Evolutionary conservation across 2,888 invertebrate genomes (phyloP).

Genomic region (Hesperia comma): DNA sequence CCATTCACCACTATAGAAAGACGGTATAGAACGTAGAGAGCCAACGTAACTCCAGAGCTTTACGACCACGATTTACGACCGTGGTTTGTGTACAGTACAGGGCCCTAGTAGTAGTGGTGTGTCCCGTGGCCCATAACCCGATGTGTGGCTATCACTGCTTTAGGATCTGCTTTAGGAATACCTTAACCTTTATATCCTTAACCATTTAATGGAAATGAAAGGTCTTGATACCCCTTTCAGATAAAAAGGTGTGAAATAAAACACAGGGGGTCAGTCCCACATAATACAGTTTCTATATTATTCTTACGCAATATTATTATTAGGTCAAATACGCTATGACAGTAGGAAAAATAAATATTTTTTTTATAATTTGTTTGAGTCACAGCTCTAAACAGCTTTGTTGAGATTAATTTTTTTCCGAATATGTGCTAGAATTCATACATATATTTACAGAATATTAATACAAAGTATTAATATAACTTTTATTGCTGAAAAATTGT

Average conservation of each 20-base stretch:
- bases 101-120: too few relatives aligned
- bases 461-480: neutral
- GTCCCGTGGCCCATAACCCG: too few relatives aligned
- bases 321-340: conserved; percentile 64
- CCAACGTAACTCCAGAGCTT: too few relatives aligned
- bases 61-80: too few relatives aligned
- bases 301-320: conserved; percentile 51
- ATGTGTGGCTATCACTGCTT: too few relatives aligned
- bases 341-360: conserved; percentile 76
- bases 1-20: too few relatives aligned
- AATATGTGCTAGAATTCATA: conserved; percentile 25
- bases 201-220: too few relatives aligned
- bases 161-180: too few relatives aligned
- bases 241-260: conserved; percentile 40
- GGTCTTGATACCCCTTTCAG: too few relatives aligned
- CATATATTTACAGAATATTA: conserved; percentile 25
- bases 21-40: too few relatives aligned
- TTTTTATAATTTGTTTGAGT: conserved; percentile 55
- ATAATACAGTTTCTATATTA: conserved; percentile 55
- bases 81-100: too few relatives aligned
- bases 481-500: neutral
- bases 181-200: too few relatives aligned
- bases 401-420: conserved; percentile 45
- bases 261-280: conserved; percentile 58
- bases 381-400: conserved; percentile 67